Percentiles rank a stretch among this genome's conserved stretches.
Conservation (phyloP, 2,888 invertebrate species). For the Nemotelus pantherinus region DNA sequence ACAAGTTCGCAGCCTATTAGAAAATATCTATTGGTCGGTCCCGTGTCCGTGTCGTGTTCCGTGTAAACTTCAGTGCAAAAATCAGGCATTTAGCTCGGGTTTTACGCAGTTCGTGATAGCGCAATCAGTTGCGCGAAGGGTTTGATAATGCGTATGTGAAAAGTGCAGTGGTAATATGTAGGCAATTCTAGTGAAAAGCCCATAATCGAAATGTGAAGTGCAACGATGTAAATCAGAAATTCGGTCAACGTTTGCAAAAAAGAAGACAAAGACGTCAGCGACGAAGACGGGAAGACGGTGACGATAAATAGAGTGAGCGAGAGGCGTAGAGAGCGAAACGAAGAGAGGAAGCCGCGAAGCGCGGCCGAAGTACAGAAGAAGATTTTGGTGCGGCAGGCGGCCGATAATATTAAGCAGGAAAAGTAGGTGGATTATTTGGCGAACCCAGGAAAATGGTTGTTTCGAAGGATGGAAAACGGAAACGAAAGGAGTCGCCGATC, state of each 20-base stretch:
- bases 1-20: conserved; percentile 44
- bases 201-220: conserved; percentile 19
- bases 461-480: conserved; percentile 62
- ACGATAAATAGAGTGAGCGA: background rate
- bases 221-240: conserved; percentile 40
- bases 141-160: background rate
- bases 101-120: conserved; percentile 16
- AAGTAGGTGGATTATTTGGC: conserved; percentile 4
- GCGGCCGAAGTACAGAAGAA: conserved; percentile 1
- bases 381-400: conserved; percentile 13
- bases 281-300: conserved; percentile 15
- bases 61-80: conserved; percentile 45
- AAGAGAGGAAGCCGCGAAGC: conserved; percentile 25
- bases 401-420: background rate
- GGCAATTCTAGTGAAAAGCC: background rate
- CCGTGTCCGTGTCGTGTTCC: conserved; percentile 30
- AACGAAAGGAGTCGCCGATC: conserved; percentile 62
- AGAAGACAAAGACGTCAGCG: conserved; percentile 35
- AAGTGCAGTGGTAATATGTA: conserved; percentile 1
- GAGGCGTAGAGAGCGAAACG: conserved; percentile 10
- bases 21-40: conserved; percentile 13
- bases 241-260: conserved; percentile 49
- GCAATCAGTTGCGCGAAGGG: background rate
- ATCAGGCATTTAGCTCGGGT: background rate
- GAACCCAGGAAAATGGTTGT: conserved; percentile 61